Evolutionary conservation across 1,140 invertebrate species (phyloP), one percentile per base, ranked within the genome.

Genomic region (Pinna nobilis): DNA sequence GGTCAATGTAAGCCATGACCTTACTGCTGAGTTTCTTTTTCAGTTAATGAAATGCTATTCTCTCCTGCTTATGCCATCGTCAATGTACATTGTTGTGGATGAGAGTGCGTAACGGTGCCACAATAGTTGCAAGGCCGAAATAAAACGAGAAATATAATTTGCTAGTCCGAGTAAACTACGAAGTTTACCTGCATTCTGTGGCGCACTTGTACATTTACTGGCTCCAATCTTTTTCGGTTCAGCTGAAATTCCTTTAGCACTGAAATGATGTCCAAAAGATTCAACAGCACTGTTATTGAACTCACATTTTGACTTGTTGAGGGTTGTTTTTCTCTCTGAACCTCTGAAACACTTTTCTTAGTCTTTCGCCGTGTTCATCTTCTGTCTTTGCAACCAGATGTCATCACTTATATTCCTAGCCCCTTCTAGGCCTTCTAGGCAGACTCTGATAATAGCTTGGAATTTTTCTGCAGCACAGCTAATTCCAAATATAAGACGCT

Each of bases 271-370:
- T 51, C 72, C 71, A 47, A 63, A 69, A 35, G 75, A 75, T 55
- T 64, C 53, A 5, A 70, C 47, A 18, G 64, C 30, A n/a, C 65
- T 39, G 4, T 64, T 61, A 11, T 63, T 65, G 23, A 78, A 70
- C 15, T 66, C 33, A 33, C 71, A 78, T 63, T 78, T 78, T n/a
- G 37, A 68, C 55, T 71, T 74, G 68, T 78, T 78, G 23, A 76
- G 39, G 6, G 60, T 72, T 35, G 55, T 30, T 23, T 44, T 32
- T 35, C 20, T 53, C 18, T 44, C 20, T n/a, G 5, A 69, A 25
- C 41, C 53, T 50, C 25, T 50, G 15, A 15, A 68, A 50, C 23
- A 57, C 33, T 6, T 53, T 59, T 44, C 37, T 28, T 13, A 76
- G 44, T 30, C 59, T 28, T 39, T 32, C n/a, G 44, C 72, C 37